Base-by-base conservation (phyloP, 2,113 vertebrate genomes). In the Falco punctatus region DNA sequence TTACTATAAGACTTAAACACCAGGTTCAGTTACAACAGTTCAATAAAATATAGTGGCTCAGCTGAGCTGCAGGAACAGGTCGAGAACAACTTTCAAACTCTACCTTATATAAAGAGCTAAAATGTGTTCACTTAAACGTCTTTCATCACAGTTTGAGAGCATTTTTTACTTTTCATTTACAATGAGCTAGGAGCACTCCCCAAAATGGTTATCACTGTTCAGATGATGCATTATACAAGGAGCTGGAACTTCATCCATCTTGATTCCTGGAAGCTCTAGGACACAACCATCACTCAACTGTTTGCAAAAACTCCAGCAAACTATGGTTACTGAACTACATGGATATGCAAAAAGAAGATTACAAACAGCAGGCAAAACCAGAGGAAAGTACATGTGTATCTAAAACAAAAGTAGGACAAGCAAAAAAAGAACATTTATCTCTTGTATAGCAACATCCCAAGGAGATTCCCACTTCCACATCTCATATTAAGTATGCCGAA, bases 221-320 rank as follows among this genome's bases (percentile, higher is more conserved):
- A 58, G 51, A 42, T 67, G 46, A 18, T 57, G 28, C 5, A 2
- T 46, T 57, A 35, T 24, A 11, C 35, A 92, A 82, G 46, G 7
- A 74, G 18, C 15, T 48, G 10, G 61, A 71, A 57, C 5, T n/a
- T 27, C 35, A 70, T 44, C n/a, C 30, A 30, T 28, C 15, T 21
- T n/a, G 16, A 79, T 15, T 13, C 13, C 21, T 79, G 51, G 55
- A 70, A 74, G 40, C 7, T 78, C 62, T 78, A 61, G 27, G 23
- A 64, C 11, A 30, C 0, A 0, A 44, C 8, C 21, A 58, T 81
- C 23, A 26, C 11, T 66, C 42, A 40, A 5, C 5, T 52, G 10
- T 30, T 40, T 79, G 26, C 21, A 94, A 88, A 94, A 88, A n/a
- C 1, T 3, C 27, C 30, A 75, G 26, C 4, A 88, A 71, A 70